phyloP scores from a whole-genome alignment of 2,797 vertebrate genomes.

The Loriculus beryllinus region DNA sequence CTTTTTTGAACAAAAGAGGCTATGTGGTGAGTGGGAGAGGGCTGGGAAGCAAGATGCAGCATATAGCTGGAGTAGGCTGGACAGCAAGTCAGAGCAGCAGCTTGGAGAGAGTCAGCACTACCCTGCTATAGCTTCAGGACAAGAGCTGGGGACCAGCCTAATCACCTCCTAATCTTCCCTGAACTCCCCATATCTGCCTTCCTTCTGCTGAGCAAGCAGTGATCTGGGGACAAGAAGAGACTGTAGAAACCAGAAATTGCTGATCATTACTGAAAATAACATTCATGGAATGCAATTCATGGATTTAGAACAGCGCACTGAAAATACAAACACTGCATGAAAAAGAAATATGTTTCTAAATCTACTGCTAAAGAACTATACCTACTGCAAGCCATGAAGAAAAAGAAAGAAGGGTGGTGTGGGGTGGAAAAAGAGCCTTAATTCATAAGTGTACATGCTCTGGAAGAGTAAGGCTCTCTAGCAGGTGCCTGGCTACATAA shows the following conservation, averaged over 20 bases:
- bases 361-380: accelerated
- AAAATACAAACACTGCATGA: background rate
- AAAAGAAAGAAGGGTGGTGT: background rate
- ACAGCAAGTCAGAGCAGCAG: background rate
- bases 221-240: background rate
- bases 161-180: background rate
- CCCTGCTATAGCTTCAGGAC: background rate
- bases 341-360: background rate
- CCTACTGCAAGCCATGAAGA: background rate
- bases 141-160: background rate
- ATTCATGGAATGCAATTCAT: no score
- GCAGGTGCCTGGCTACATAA: background rate
- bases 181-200: background rate
- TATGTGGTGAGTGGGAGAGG: background rate
- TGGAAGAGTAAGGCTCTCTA: background rate
- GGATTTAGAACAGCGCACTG: background rate
- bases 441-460: background rate
- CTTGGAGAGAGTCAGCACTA: background rate
- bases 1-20: background rate
- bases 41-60: background rate
- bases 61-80: background rate
- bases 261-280: background rate
- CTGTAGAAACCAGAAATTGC: background rate
- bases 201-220: background rate
- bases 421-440: background rate